phyloP scores from a whole-genome alignment of 1,140 invertebrate genomes.

The Pinna nobilis region DNA sequence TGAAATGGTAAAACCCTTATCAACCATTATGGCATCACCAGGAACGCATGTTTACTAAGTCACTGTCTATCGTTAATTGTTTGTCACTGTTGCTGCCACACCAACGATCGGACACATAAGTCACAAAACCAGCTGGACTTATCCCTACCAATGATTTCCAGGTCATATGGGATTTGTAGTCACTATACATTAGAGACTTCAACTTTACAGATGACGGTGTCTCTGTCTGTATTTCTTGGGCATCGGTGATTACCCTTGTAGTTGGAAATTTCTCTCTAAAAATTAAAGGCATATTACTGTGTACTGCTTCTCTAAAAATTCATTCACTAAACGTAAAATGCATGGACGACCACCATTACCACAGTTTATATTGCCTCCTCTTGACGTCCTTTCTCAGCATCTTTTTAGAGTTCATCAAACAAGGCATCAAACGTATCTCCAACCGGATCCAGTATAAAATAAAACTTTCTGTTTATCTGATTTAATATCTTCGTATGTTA shows the following conservation, averaged over 20 bases:
- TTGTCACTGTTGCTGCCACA: slow-evolving; percentile 35
- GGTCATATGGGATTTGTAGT: no score
- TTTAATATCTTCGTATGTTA: slow-evolving; percentile 42
- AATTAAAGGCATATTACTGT: slow-evolving; percentile 4
- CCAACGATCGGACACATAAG: slow-evolving; percentile 28
- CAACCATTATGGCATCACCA: slow-evolving; percentile 31
- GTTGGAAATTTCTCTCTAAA: slow-evolving; percentile 12
- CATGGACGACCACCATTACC: slow-evolving; percentile 12
- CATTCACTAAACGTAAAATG: slow-evolving; percentile 17
- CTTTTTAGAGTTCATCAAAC: slow-evolving; percentile 33
- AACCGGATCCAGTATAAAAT: slow-evolving; percentile 45
- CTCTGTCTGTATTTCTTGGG: slow-evolving; percentile 38
- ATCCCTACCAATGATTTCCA: slow-evolving; percentile 42
- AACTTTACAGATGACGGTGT: slow-evolving; percentile 5
- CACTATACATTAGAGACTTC: slow-evolving; percentile 4
- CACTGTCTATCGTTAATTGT: slow-evolving; percentile 26
- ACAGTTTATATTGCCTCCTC: not conserved
- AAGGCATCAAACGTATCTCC: slow-evolving; percentile 28
- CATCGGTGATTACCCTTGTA: slow-evolving; percentile 26
- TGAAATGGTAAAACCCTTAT: slow-evolving; percentile 31
- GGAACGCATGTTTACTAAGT: slow-evolving; percentile 8
- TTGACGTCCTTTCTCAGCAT: not conserved
- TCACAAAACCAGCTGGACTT: slow-evolving; percentile 33
- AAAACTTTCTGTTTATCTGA: slow-evolving; percentile 13
- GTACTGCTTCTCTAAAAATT: slow-evolving; percentile 6